phyloP scores from a whole-genome alignment of 2,888 invertebrate species.

The Pyrochroa serraticornis region DNA sequence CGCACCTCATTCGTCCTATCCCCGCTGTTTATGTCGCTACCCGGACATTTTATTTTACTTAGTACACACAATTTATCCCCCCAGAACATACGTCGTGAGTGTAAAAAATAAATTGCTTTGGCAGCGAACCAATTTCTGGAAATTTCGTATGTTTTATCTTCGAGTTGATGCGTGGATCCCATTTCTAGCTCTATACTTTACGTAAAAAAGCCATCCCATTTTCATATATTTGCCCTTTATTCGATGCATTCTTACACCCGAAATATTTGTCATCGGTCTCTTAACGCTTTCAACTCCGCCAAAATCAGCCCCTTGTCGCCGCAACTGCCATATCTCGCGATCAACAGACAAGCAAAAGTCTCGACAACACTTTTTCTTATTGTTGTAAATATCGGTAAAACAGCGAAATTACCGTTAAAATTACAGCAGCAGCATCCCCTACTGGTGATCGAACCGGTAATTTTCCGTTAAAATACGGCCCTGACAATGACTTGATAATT shows the following conservation, averaged over 20 bases:
- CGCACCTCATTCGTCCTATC: slow-evolving; percentile 4
- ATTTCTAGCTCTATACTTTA: slow-evolving; percentile 52
- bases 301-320: slow-evolving; percentile 7
- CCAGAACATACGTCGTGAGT: slow-evolving; percentile 30
- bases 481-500: slow-evolving; percentile 31
- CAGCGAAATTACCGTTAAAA: slow-evolving; percentile 18
- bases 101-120: slow-evolving; percentile 52
- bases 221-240: slow-evolving; percentile 56
- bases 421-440: slow-evolving; percentile 30
- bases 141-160: slow-evolving; percentile 57
- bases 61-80: slow-evolving; percentile 26
- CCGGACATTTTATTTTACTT: slow-evolving; percentile 20
- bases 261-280: slow-evolving; percentile 41
- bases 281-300: slow-evolving; percentile 17
- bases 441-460: neutral
- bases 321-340: slow-evolving; percentile 15
- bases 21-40: slow-evolving; percentile 17
- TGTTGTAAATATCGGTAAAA: neutral
- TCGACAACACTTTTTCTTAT: no score
- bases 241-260: slow-evolving; percentile 48
- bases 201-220: slow-evolving; percentile 56
- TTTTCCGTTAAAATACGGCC: slow-evolving; percentile 25
- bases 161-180: slow-evolving; percentile 54
- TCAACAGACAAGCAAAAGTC: slow-evolving; percentile 1
- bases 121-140: slow-evolving; percentile 56